phyloP scores from a whole-genome alignment of 2,113 vertebrate genomes.

The Calonectris borealis region DNA sequence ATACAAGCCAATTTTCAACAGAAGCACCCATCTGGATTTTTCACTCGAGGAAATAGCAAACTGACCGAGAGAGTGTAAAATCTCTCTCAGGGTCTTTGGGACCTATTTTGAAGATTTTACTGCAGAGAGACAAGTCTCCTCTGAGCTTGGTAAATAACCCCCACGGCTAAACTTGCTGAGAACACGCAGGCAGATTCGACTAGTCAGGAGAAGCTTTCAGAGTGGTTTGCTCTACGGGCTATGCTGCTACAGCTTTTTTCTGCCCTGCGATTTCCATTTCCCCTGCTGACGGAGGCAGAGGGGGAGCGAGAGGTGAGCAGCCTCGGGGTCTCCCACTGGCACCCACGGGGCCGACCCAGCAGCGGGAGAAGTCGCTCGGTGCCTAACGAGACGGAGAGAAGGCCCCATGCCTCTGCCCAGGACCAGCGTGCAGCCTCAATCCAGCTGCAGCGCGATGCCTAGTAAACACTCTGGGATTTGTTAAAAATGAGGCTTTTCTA shows the following conservation, averaged over 20 bases:
- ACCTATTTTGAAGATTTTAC: not conserved
- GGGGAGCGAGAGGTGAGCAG: not conserved
- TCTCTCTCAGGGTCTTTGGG: not conserved
- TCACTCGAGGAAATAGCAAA: not conserved
- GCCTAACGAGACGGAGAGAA: not conserved
- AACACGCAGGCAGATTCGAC: not conserved
- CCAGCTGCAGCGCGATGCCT: slow-evolving; percentile 7
- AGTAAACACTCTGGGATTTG: not conserved
- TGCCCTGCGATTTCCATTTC: not conserved
- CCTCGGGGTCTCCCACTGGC: not conserved
- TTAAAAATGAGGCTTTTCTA: slow-evolving; percentile 52
- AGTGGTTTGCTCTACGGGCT: not conserved
- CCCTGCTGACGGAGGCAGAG: not conserved
- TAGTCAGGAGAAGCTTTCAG: not conserved
- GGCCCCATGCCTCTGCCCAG: not conserved
- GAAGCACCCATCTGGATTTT: not conserved
- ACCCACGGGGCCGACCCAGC: accelerated
- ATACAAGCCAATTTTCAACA: not conserved
- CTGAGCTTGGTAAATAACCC: not conserved
- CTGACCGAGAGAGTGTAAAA: not conserved
- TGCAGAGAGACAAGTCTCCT: not conserved
- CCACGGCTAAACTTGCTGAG: not conserved
- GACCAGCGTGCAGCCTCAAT: not conserved
- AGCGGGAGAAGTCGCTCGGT: not conserved
- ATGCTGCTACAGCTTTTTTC: not conserved